phyloP scores from a whole-genome alignment of 2,113 vertebrate genomes.

The Xiphophorus maculatus region DNA sequence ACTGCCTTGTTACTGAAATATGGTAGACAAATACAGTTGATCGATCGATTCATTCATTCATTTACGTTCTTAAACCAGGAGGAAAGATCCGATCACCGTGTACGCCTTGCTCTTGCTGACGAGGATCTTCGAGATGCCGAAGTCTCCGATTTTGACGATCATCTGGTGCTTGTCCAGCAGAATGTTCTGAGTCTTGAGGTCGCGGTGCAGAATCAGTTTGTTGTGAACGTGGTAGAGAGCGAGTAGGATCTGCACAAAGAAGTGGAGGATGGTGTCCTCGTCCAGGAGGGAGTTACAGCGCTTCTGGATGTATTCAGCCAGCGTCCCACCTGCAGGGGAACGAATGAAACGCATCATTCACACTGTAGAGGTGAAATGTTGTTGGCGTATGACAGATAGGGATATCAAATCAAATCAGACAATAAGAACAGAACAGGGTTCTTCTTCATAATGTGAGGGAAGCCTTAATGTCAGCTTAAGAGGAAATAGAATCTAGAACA shows the following conservation, averaged over 20 bases:
- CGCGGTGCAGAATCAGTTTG: slow-evolving; percentile 95
- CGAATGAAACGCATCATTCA: neutral
- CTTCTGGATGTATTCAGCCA: slow-evolving; percentile 97
- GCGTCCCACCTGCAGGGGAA: slow-evolving; percentile 86
- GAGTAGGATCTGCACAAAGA: slow-evolving; percentile 97
- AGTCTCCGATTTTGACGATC: slow-evolving; percentile 97
- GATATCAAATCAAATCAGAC: neutral
- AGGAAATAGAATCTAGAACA: neutral
- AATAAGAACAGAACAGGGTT: slow-evolving; percentile 3
- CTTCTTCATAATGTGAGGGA: neutral
- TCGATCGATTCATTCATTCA: no score
- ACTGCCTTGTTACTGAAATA: no score
- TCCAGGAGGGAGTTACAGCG: slow-evolving; percentile 96
- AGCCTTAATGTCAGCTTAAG: neutral
- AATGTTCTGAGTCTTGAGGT: slow-evolving; percentile 99
- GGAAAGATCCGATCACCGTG: slow-evolving; percentile 79
- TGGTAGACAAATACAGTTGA: no score
- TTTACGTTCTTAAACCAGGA: neutral
- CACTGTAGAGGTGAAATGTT: neutral
- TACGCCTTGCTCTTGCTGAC: slow-evolving; percentile 99
- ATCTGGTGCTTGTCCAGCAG: slow-evolving; percentile 97
- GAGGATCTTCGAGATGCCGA: slow-evolving; percentile 98
- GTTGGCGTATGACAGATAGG: neutral
- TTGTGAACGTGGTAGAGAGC: slow-evolving; percentile 96
- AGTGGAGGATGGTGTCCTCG: slow-evolving; percentile 97